Evolutionary conservation across 1,140 invertebrate species (phyloP).

Genomic region (Procambarus clarkii): DNA sequence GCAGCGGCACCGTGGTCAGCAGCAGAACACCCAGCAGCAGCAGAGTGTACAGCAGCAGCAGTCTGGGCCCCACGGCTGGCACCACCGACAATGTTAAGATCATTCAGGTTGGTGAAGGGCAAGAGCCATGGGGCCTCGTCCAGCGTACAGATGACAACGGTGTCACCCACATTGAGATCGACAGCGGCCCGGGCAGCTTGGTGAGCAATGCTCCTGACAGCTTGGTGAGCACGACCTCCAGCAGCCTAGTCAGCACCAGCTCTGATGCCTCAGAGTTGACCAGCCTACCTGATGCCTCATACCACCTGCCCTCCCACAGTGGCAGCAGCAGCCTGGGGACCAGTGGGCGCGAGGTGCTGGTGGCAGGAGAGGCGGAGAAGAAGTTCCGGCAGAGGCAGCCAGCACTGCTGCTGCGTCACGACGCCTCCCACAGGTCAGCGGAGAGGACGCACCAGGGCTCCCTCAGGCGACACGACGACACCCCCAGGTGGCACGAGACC

Average conservation of each 20-base stretch:
- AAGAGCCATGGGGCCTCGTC: conserved; percentile 15
- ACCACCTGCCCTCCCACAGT: too few relatives aligned
- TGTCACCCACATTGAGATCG: conserved; percentile 71
- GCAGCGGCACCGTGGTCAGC: neutral
- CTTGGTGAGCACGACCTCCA: neutral
- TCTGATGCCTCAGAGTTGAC: too few relatives aligned
- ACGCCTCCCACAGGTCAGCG: neutral
- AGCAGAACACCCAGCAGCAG: conserved; percentile 4
- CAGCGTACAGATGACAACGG: conserved; percentile 63
- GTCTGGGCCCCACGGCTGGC: neutral
- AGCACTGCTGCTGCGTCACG: conserved; percentile 43
- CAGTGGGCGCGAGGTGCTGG: conserved; percentile 20
- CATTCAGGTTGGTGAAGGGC: conserved; percentile 52
- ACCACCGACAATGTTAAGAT: conserved; percentile 49
- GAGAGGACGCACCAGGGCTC: neutral
- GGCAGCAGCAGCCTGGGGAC: neutral
- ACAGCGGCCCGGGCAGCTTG: conserved; percentile 63
- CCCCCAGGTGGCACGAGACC: neutral
- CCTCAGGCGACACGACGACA: neutral
- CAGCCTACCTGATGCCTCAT: neutral
- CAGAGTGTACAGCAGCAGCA: conserved; percentile 25
- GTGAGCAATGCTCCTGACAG: conserved; percentile 14
- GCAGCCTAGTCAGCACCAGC: neutral
- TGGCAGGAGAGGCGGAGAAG: conserved; percentile 40
- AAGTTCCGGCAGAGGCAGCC: conserved; percentile 61